A percentile compares a stretch with the other conserved stretches of the same genome.
phyloP scores from a whole-genome alignment of 2,888 invertebrate species.

The Saturnia japonica region DNA sequence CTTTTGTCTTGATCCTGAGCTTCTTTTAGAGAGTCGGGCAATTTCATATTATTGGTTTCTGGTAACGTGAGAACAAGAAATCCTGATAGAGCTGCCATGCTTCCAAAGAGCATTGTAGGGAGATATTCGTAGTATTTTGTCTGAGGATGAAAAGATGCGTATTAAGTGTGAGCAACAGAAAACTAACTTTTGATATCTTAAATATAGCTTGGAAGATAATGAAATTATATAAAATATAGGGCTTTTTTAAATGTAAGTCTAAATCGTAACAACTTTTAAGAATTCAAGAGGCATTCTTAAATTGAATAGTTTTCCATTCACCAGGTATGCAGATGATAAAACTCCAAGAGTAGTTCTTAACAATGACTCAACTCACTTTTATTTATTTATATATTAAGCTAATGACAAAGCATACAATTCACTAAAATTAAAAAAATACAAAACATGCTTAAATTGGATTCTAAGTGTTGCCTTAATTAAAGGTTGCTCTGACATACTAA shows the following conservation, averaged over 20 bases:
- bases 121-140: constrained; percentile 69
- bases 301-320: no score
- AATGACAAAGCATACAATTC: no score
- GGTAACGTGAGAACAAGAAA: constrained; percentile 81
- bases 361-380: no score
- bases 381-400: no score
- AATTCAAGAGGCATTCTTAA: not conserved
- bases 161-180: not conserved
- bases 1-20: constrained; percentile 73
- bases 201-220: no score
- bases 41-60: constrained; percentile 82
- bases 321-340: no score
- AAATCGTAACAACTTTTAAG: not conserved
- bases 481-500: no score
- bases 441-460: no score
- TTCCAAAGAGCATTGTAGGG: constrained; percentile 83
- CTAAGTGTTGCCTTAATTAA: no score
- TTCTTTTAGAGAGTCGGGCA: constrained; percentile 84
- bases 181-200: no score
- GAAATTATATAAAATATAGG: not conserved
- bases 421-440: no score
- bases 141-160: constrained; percentile 40
- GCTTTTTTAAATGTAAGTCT: not conserved
- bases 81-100: constrained; percentile 80
- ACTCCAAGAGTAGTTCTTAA: no score